Evolutionary conservation across 2,888 invertebrate species (phyloP), one percentile per base, ranked within the genome.

Genomic region (Alloplasta piceator): DNA sequence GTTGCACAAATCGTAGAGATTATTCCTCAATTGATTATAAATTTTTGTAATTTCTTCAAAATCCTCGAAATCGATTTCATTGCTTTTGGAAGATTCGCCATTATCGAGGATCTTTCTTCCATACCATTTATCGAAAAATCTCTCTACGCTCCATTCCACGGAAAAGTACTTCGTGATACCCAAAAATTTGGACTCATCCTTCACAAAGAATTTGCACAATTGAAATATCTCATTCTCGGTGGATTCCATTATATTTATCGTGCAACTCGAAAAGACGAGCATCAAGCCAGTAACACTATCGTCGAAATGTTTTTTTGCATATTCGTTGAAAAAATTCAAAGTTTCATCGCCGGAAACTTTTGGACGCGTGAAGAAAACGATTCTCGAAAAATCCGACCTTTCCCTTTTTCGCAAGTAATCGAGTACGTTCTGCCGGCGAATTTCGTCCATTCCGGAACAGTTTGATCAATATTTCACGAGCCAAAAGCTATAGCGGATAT

Each of bases 111-210:
- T 63, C 50, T 56, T 83, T 26, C 79, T 71, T 0, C 70, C 71
- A 50, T 82, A 80, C 85, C 85, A 85, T 38, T 82, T 83, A 12
- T 77, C 71, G 16, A 85, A 84, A 50, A 84, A 82, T 82, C 84
- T 76, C n/a, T 77, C 78, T n/a, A 39, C 56, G 46, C 78, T 78
- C 36, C 67, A 55, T 55, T 83, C 81, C 55, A 84, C 55, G n/a
- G 83, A 81, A 70, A 85, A 80, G 74, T 82, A 85, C 48, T 76
- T 84, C 6, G 78, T 78, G 56, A 36, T 12, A 9, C 26, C 75
- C 10, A 81, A 48, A 16, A 77, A 39, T n/a, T 74, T 61, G 1
- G 77, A 70, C 56, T 74, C 26, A 26, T 55, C 63, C n/a, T 50
- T 74, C 6, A 76, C 67, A 4, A 83, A 81, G 58, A 76, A 7